Evolutionary conservation across 1,140 invertebrate genomes (phyloP).

Genomic region (Lanistes nyassanus): DNA sequence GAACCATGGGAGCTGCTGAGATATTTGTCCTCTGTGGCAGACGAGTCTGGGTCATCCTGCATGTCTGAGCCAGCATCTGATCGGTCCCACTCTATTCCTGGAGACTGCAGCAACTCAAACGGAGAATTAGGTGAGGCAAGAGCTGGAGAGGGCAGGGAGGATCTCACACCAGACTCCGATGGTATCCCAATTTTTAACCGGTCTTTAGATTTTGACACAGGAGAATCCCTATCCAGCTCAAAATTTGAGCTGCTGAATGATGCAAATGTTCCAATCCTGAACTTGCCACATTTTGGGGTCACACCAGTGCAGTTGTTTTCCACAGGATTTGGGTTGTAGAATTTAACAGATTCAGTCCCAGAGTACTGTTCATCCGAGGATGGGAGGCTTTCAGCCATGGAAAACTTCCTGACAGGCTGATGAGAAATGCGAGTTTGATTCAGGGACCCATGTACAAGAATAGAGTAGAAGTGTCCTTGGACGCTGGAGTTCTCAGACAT

Average conservation of each 20-base stretch:
- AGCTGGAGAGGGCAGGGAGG: conserved; percentile 23
- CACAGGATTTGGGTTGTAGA: not conserved
- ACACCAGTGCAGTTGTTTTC: not conserved
- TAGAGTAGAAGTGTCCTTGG: conserved; percentile 8
- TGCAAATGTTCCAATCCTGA: conserved; percentile 58
- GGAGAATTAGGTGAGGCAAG: conserved; percentile 21
- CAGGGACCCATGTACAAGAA: not conserved
- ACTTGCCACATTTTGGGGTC: conserved; percentile 53
- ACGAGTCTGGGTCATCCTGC: conserved; percentile 30
- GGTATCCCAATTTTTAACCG: conserved; percentile 28
- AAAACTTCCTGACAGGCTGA: not conserved
- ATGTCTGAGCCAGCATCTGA: conserved; percentile 41
- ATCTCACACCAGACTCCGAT: conserved; percentile 2
- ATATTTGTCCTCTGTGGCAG: conserved; percentile 15
- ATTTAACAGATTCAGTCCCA: conserved; percentile 4
- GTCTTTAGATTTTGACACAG: conserved; percentile 3
- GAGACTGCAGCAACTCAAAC: conserved; percentile 35
- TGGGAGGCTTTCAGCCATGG: not conserved
- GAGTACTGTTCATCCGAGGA: not conserved
- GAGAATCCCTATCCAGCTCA: conserved; percentile 25
- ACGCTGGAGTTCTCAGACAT: conserved; percentile 15
- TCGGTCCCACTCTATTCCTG: conserved; percentile 40
- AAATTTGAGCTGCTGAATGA: conserved; percentile 52
- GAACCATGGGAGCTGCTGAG: conserved; percentile 23
- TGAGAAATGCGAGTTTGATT: not conserved